A percentile compares a stretch with the other conserved stretches of the same genome.
Conservation (phyloP, 2,888 invertebrate genomes). For the Tridacna gigas region DNA sequence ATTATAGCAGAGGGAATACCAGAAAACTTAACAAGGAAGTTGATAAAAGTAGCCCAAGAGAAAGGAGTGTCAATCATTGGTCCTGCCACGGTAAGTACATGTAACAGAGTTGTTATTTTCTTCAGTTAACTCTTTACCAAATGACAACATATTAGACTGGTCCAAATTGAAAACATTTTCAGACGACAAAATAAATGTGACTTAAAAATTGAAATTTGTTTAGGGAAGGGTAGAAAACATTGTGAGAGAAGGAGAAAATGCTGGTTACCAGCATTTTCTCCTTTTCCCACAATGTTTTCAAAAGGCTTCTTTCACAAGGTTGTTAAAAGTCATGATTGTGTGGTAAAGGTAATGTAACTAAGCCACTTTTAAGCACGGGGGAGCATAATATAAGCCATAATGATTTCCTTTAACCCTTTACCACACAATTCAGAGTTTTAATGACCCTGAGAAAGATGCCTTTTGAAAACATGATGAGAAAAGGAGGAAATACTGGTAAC, state of each 20-base stretch:
- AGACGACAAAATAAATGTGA: neutral
- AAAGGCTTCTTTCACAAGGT: too few relatives aligned
- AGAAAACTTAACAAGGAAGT: constrained; percentile 98
- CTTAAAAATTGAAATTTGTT: neutral
- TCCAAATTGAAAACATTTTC: neutral
- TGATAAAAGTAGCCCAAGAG: constrained; percentile 91
- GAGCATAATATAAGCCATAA: too few relatives aligned
- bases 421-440: neutral
- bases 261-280: neutral
- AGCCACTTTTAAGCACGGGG: too few relatives aligned
- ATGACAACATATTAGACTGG: neutral
- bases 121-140: neutral
- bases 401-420: neutral
- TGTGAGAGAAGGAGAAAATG: neutral
- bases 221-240: neutral
- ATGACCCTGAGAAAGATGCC: neutral
- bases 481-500: neutral
- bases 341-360: too few relatives aligned
- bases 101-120: neutral
- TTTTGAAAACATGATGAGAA: neutral
- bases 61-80: constrained; percentile 95
- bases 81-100: constrained; percentile 88
- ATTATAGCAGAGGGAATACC: constrained; percentile 99
- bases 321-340: too few relatives aligned
- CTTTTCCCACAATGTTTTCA: too few relatives aligned